phyloP scores from a whole-genome alignment of 2,888 invertebrate genomes.

The Lithophane semibrunnea region DNA sequence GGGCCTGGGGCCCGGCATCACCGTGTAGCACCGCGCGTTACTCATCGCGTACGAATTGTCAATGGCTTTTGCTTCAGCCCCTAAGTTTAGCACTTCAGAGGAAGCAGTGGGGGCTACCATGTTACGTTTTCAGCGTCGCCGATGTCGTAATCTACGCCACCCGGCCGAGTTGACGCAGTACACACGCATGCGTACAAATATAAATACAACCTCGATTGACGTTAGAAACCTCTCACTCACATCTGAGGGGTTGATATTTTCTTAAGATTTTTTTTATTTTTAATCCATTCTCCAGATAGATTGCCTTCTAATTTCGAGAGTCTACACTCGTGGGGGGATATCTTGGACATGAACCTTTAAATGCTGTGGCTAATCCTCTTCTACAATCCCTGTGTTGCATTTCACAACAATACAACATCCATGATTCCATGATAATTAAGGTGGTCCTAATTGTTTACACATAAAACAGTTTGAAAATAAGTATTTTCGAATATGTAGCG shows the following conservation, averaged over 20 bases:
- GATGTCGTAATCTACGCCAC: constrained; percentile 81
- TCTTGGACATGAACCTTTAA: background rate
- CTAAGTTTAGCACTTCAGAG: constrained; percentile 69
- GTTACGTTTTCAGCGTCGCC: constrained; percentile 82
- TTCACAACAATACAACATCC: constrained; percentile 15
- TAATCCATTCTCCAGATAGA: background rate
- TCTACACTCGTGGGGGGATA: background rate
- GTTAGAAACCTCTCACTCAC: constrained; percentile 38
- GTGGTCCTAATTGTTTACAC: constrained; percentile 21
- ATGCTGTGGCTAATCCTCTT: background rate
- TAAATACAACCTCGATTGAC: constrained; percentile 61
- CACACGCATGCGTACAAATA: constrained; percentile 70
- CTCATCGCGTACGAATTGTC: constrained; percentile 81
- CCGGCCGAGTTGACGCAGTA: constrained; percentile 74
- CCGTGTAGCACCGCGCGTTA: constrained; percentile 89
- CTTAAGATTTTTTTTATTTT: background rate
- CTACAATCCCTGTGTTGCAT: constrained; percentile 4
- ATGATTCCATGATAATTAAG: constrained; percentile 2
- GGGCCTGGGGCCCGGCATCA: constrained; percentile 94
- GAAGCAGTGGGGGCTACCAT: constrained; percentile 82
- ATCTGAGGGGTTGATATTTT: constrained; percentile 34
- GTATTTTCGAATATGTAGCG: constrained; percentile 29
- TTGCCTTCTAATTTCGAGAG: background rate
- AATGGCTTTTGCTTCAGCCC: constrained; percentile 79
- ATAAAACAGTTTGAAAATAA: constrained; percentile 32